A percentile compares a stretch with the other conserved stretches of the same genome.
Conservation (phyloP, 2,797 vertebrate species). For the Clamator glandarius region DNA sequence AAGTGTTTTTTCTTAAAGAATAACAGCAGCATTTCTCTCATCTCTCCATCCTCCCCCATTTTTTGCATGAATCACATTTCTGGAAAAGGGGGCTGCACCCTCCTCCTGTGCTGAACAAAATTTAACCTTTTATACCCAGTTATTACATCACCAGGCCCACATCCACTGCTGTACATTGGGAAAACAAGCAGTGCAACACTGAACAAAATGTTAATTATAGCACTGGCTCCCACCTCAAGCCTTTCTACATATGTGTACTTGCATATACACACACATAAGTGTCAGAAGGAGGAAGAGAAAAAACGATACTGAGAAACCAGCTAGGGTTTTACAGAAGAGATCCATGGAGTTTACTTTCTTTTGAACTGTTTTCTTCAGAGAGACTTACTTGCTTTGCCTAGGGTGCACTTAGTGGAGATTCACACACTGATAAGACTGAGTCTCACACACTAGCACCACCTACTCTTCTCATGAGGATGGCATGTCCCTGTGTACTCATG, state of each 20-base stretch:
- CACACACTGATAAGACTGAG: not conserved
- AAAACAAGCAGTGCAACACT: not conserved
- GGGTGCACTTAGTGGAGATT: not conserved
- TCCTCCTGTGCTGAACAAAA: conserved; percentile 2
- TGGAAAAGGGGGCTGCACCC: not conserved
- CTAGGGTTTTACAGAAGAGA: not conserved
- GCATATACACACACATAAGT: no score
- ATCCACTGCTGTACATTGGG: not conserved
- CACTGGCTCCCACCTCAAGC: not conserved
- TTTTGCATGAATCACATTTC: conserved; percentile 41
- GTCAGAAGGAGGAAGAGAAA: not conserved
- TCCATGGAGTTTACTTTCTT: not conserved
- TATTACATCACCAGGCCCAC: conserved; percentile 29
- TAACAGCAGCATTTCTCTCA: conserved; percentile 49
- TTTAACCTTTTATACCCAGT: conserved; percentile 41
- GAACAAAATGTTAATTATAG: not conserved
- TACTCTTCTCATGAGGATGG: rapidly evolving
- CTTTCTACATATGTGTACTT: rapidly evolving
- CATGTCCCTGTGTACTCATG: rapidly evolving
- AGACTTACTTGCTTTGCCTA: not conserved
- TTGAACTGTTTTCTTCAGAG: not conserved
- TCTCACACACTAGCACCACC: rapidly evolving
- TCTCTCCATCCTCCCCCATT: not conserved
- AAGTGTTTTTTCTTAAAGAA: conserved; percentile 33
- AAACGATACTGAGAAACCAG: rapidly evolving